These are phyloP conservation scores for Stictocephala bisonia DNA, from an alignment of 2,888 invertebrate genomes.

Conservation along the genomic window DNA sequence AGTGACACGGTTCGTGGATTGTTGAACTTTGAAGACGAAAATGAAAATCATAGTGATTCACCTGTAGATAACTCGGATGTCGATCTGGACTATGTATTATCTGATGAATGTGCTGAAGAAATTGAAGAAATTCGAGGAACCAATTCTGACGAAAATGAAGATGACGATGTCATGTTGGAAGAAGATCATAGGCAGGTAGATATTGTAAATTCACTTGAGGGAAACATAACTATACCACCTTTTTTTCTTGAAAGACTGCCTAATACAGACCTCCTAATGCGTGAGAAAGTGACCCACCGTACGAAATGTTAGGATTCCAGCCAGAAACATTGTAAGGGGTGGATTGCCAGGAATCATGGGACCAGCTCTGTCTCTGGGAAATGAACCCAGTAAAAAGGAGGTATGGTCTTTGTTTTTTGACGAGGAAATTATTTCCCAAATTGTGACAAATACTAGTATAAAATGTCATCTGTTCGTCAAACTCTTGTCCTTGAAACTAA, in stretches of 20 bases:
- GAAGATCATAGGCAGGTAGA: not conserved
- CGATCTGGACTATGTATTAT: not conserved
- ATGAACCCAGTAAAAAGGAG: not conserved
- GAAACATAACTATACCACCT: too few relatives aligned
- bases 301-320: slow-evolving; percentile 9
- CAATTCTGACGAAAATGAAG: too few relatives aligned
- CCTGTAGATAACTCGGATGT: not conserved
- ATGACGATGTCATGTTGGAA: not conserved
- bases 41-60: not conserved
- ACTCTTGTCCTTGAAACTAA: not conserved
- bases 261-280: slow-evolving; percentile 35
- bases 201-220: not conserved
- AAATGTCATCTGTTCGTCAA: not conserved
- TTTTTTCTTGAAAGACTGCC: not conserved
- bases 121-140: too few relatives aligned
- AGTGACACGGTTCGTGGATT: not conserved
- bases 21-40: not conserved
- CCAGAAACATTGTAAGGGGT: slow-evolving; percentile 15
- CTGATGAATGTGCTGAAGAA: not conserved
- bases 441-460: slow-evolving; percentile 22
- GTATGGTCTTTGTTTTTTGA: slow-evolving; percentile 29
- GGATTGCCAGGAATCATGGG: slow-evolving; percentile 18
- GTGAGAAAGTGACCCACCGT: not conserved
- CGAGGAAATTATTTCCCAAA: slow-evolving; percentile 31
- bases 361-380: slow-evolving; percentile 4